Evolutionary conservation across 2,797 vertebrate species (phyloP), one percentile per base, ranked within the genome.

Genomic region (Pampus argenteus): DNA sequence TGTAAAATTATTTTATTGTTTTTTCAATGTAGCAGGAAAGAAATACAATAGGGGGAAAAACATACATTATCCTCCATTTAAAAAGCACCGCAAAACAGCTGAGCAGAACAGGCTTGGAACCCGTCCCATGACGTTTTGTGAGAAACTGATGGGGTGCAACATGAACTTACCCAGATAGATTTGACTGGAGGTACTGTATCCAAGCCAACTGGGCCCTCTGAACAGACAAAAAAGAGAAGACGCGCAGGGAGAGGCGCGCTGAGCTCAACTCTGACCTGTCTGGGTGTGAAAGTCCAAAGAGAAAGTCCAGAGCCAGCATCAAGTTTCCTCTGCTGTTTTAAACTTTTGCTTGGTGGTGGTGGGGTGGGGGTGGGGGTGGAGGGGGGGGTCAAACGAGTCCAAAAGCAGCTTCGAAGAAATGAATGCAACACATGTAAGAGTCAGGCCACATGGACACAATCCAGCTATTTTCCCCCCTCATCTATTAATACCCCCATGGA

Each of bases 271-370:
- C 57, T 91, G 87, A 89, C 85, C 85, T 45, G 71, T 74, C 80
- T 67, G 85, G 88, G 81, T 75, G 85, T 81, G 88, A 89, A 85
- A 69, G 79, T 66, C 69, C 67, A 54, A 49, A 15, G 89, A 88
- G 79, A 86, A 86, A 83, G 71, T 74, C 85, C 88, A 90, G 90
- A 84, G 76, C 54, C 65, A 36, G 84, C 44, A 47, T 88, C 80
- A 0, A 73, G 78, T 90, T 91, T 87, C 86, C 81, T 40, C 57
- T 61, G 0, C 29, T 55, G 81, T 67, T 69, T 82, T 78, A 54
- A 89, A 73, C 20, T 63, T 81, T 74, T 67, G 58, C 23, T 67
- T 42, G 44, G 58, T 5, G n/a, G 38, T 4, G 29, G 29, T 31
- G 29, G 44, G n/a, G 3, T 36, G 25, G 13, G 15, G 22, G 8